phyloP scores from a whole-genome alignment of 1,140 invertebrate species.

The Cotesia chilonis region DNA sequence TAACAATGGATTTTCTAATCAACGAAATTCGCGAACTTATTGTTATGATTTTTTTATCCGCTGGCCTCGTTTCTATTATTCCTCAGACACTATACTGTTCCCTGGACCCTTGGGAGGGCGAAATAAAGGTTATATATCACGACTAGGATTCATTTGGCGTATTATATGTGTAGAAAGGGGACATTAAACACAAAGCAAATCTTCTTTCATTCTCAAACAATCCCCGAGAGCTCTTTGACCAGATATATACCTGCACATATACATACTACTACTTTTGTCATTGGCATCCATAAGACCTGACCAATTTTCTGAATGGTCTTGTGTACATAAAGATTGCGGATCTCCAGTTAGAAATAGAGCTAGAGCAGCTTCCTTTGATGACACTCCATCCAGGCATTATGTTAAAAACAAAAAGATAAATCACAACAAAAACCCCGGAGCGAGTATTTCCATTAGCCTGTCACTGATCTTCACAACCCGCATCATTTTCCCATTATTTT shows the following conservation, averaged over 20 bases:
- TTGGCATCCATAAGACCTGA: neutral
- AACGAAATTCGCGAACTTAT: too few relatives aligned
- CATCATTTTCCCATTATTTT: too few relatives aligned
- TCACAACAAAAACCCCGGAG: too few relatives aligned
- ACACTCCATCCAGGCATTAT: neutral
- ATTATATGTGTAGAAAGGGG: neutral
- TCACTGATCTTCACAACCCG: too few relatives aligned
- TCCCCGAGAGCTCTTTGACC: conserved; percentile 14
- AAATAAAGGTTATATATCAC: too few relatives aligned
- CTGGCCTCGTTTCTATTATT: too few relatives aligned
- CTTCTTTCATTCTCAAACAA: neutral
- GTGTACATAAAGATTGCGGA: neutral
- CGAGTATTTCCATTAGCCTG: too few relatives aligned
- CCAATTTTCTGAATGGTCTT: conserved; percentile 7
- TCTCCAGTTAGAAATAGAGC: neutral
- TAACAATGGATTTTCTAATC: too few relatives aligned
- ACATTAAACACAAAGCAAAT: conserved; percentile 17
- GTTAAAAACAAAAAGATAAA: too few relatives aligned
- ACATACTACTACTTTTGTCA: neutral
- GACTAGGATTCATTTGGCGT: conserved; percentile 18
- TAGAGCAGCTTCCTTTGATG: conserved; percentile 3
- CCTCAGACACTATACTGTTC: too few relatives aligned
- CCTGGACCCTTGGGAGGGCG: too few relatives aligned
- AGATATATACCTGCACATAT: neutral
- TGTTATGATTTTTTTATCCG: too few relatives aligned